Percentiles rank a stretch among this genome's conserved stretches.
Evolutionary conservation across 1,140 invertebrate genomes (phyloP).

Genomic region (Nasonia longicornis): DNA sequence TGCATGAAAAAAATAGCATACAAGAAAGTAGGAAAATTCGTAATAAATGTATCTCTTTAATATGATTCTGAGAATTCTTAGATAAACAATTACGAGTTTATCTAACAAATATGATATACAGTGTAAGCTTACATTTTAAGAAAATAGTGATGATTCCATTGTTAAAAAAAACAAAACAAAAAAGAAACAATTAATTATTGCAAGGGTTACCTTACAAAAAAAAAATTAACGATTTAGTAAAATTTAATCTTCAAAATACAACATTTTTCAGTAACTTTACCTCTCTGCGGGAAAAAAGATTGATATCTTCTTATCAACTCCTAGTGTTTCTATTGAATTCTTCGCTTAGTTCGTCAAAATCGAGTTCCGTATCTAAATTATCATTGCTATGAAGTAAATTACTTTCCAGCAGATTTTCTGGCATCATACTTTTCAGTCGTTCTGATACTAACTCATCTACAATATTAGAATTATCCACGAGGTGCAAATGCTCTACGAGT

Average conservation of each 20-base stretch:
- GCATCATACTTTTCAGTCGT: slow-evolving; percentile 64
- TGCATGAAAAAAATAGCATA: not conserved
- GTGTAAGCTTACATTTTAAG: not conserved
- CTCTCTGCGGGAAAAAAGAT: not conserved
- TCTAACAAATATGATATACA: not conserved
- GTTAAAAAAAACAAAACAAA: not conserved
- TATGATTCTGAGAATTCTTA: not conserved
- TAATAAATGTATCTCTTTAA: not conserved
- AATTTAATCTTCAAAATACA: not conserved
- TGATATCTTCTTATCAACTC: slow-evolving; percentile 52
- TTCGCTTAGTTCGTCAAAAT: slow-evolving; percentile 60
- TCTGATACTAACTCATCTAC: slow-evolving; percentile 64
- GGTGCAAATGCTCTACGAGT: slow-evolving; percentile 62
- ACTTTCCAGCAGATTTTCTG: slow-evolving; percentile 62
- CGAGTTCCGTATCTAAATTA: slow-evolving; percentile 58
- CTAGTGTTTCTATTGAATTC: slow-evolving; percentile 61
- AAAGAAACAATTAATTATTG: not conserved
- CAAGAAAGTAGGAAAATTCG: not conserved
- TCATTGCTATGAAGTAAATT: slow-evolving; percentile 58
- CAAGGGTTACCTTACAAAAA: no score
- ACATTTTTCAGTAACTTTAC: slow-evolving; percentile 41
- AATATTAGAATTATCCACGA: slow-evolving; percentile 61
- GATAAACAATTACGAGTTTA: not conserved
- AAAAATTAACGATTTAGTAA: not conserved
- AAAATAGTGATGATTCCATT: not conserved